Percentiles rank a stretch among this genome's conserved stretches.
Conservation (phyloP, 2,113 vertebrate genomes). For the Hydrochoerus hydrochaeris region DNA sequence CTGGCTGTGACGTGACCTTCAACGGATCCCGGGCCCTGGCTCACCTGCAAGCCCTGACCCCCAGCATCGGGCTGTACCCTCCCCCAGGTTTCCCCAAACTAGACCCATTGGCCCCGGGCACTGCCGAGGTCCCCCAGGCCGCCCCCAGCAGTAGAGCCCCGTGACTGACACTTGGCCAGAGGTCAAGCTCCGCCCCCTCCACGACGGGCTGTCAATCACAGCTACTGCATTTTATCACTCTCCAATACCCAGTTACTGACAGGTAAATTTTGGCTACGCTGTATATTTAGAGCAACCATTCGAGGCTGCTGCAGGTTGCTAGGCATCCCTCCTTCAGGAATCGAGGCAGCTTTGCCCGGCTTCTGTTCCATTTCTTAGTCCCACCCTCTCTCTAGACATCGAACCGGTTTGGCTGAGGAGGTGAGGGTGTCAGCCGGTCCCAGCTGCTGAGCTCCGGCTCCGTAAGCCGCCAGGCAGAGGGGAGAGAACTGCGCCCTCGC, state of each 20-base stretch:
- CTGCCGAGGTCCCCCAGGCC: neutral
- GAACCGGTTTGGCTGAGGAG: neutral
- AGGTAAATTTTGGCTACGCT: neutral
- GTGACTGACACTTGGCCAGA: neutral
- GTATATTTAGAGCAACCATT: slow-evolving; percentile 3
- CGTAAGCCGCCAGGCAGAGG: neutral
- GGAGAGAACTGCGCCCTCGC: neutral
- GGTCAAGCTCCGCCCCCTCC: neutral
- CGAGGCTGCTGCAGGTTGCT: neutral
- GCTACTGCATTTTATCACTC: neutral
- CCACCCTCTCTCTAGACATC: neutral
- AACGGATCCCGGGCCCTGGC: slow-evolving; percentile 75
- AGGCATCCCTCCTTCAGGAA: neutral
- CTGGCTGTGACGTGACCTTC: slow-evolving; percentile 78
- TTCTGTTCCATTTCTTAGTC: neutral
- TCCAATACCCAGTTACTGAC: neutral
- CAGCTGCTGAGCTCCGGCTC: neutral
- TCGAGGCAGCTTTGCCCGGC: neutral
- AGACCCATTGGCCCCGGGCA: neutral
- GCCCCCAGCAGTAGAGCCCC: neutral
- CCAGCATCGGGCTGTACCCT: slow-evolving; percentile 23
- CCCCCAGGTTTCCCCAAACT: slow-evolving; percentile 57
- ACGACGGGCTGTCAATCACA: neutral
- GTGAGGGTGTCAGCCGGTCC: neutral
- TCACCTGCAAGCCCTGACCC: slow-evolving; percentile 74